Evolutionary conservation across 1,140 invertebrate genomes (phyloP).

Genomic region (Latrodectus geometricus): DNA sequence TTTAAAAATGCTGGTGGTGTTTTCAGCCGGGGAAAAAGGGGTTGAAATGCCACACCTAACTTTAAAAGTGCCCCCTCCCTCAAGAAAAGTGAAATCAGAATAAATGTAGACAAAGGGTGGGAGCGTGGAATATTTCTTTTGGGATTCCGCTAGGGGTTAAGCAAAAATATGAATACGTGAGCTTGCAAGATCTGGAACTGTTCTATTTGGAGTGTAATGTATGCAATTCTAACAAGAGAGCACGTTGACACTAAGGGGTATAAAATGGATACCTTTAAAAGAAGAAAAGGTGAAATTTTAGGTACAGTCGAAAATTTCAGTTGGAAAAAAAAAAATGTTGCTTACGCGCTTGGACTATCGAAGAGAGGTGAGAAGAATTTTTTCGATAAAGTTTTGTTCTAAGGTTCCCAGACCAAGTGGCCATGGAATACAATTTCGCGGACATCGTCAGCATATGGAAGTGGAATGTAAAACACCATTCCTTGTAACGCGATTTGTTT

Average conservation of each 20-base stretch:
- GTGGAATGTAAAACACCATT: not conserved
- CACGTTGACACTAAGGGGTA: slow-evolving; percentile 24
- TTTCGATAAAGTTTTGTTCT: not conserved
- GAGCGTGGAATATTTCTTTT: not conserved
- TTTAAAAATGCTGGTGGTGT: slow-evolving; percentile 38
- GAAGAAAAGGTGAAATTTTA: slow-evolving; percentile 3
- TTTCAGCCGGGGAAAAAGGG: slow-evolving; percentile 17
- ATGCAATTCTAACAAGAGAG: slow-evolving; percentile 36
- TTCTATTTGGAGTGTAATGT: slow-evolving; percentile 42
- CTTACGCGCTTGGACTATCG: slow-evolving; percentile 31
- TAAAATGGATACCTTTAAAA: slow-evolving; percentile 18
- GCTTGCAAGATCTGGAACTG: slow-evolving; percentile 7
- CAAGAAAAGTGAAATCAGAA: slow-evolving; percentile 1
- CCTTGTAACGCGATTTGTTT: not conserved
- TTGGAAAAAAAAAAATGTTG: not conserved
- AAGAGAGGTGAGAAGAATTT: not conserved
- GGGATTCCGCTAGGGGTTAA: not conserved
- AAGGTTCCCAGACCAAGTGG: not conserved
- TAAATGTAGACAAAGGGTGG: slow-evolving; percentile 6
- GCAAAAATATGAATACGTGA: slow-evolving; percentile 52
- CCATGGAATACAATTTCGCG: not conserved
- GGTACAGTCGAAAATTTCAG: not conserved
- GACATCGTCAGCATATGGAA: not conserved
- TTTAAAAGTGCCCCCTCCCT: slow-evolving; percentile 43
- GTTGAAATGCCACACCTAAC: slow-evolving; percentile 48